Percentiles rank a stretch among this genome's conserved stretches.
phyloP scores from a whole-genome alignment of 2,113 vertebrate genomes.

The Pipra filicauda region DNA sequence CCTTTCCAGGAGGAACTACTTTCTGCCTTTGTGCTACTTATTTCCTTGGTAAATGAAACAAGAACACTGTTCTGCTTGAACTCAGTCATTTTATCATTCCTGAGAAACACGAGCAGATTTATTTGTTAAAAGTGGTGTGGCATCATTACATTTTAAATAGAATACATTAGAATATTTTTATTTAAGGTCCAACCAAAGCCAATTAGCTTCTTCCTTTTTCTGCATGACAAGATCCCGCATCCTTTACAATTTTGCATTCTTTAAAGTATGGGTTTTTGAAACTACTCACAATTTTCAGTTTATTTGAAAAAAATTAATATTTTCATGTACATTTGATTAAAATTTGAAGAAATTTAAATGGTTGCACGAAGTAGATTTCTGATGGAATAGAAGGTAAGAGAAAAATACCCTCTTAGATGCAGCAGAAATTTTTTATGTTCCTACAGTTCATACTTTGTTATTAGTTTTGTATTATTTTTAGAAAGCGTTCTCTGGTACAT shows the following conservation, averaged over 20 bases:
- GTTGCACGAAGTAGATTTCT: neutral
- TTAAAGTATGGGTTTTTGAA: neutral
- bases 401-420: neutral
- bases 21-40: neutral
- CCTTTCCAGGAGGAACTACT: neutral
- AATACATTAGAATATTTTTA: neutral
- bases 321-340: neutral
- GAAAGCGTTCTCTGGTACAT: neutral
- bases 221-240: neutral
- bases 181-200: neutral
- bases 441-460: neutral
- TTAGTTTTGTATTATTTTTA: neutral
- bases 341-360: neutral
- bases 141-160: neutral
- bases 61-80: neutral
- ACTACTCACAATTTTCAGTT: neutral
- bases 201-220: neutral
- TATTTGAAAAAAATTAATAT: neutral
- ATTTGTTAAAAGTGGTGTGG: neutral
- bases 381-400: neutral
- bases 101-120: neutral
- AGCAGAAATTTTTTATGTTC: neutral
- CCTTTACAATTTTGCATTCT: neutral
- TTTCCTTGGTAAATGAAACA: neutral
- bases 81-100: neutral